Evolutionary conservation across 2,888 invertebrate species (phyloP), one percentile per base, ranked within the genome.

Genomic region (Heliconius aoede): DNA sequence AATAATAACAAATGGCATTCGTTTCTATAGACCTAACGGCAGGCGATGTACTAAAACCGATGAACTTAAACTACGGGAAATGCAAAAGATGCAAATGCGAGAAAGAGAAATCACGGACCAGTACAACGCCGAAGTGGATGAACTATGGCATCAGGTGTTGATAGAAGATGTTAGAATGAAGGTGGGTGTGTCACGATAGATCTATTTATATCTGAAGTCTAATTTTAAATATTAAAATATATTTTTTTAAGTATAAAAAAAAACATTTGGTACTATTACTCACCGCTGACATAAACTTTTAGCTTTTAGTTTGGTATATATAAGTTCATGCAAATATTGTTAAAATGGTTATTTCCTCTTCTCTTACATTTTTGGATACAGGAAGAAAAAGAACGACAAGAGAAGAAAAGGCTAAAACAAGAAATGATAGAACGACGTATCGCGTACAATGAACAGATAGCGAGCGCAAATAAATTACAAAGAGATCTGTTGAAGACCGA

Each of bases 371-470:
- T 51, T 51, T 30, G 5, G 24, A 58, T 79, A n/a, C 76, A 94
- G 94, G 91, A 92, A 82, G 80, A 89, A 67, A 79, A 83, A 76
- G 93, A 93, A 83, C 81, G 83, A 72, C 78, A 81, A 61, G 84
- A 87, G 73, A 85, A 84, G 30, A 80, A 86, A 60, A 88, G 82
- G 81, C 83, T 86, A 69, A 88, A 89, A 60, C 84, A 85, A 79
- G 93, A 93, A 79, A 93, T 91, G 86, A 67, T 84, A 5, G 90
- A 91, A 74, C 86, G 91, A 9, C 86, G 92, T 15, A 83, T 81
- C 76, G 88, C 87, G 1, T 94, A 94, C 74, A 92, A 93, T 65
- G 89, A 91, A 81, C 94, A 94, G 80, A 92, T 94, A 80, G 86
- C 88, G 0, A 91, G 89, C 58, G 91, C 92, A 0, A 90, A 88